These are phyloP conservation scores for Syndactyla subalaris DNA, from an alignment of 2,797 vertebrate species.

Conservation along the genomic window DNA sequence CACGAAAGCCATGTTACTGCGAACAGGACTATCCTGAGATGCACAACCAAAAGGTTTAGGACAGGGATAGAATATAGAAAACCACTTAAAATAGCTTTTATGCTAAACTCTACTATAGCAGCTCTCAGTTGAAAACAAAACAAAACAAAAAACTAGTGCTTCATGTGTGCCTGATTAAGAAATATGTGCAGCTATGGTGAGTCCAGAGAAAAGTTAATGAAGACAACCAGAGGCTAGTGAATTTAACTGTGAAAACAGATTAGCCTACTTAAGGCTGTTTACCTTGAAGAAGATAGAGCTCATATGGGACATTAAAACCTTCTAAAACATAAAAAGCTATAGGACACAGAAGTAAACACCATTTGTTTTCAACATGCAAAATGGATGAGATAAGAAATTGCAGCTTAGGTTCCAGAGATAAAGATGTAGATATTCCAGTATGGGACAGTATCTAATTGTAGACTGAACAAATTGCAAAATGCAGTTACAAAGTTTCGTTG, in stretches of 20 bases:
- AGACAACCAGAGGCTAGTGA: background rate
- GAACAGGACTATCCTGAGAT: background rate
- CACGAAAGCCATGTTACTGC: background rate
- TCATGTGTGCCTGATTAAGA: background rate
- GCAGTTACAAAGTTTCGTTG: background rate
- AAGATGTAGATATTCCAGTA: background rate
- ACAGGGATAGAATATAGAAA: background rate
- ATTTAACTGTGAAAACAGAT: background rate
- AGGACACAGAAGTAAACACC: fast-evolving
- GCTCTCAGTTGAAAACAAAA: background rate
- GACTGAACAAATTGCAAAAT: background rate
- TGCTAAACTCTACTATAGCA: background rate
- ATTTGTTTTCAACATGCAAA: background rate
- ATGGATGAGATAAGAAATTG: fast-evolving
- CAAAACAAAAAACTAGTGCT: background rate
- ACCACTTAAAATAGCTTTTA: background rate
- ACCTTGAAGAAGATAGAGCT: background rate
- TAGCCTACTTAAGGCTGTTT: background rate
- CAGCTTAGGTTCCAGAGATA: background rate
- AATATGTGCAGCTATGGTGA: background rate
- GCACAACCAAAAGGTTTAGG: background rate
- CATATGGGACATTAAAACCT: background rate
- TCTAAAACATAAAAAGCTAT: background rate
- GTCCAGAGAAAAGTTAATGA: background rate
- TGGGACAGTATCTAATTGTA: background rate